Base-by-base conservation (phyloP, 2,797 vertebrate species). In the Melanotaenia nigrans region DNA sequence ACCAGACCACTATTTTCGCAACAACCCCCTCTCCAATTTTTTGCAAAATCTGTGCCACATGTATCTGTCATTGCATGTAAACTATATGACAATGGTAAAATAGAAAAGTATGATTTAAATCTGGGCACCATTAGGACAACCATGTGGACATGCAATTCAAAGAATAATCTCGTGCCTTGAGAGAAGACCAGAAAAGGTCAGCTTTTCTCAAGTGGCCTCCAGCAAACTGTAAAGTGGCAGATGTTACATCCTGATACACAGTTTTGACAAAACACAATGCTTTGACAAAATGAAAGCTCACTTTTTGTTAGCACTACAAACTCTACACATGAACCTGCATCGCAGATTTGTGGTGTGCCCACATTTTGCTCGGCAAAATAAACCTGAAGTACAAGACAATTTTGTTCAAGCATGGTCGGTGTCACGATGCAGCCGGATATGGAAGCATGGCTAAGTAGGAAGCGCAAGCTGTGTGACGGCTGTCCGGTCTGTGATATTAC, bases 291-390 rank as follows among this genome's bases (percentile, higher is more conserved):
- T 61, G 40, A 55, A 55, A 32, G 20, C 53, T 47, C 47, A n/a
- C 13, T 13, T 12, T 73, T 33, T 66, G 54, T 62, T 68, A 25
- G 3, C 5, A 65, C 49, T 77, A n/a, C 65, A 61, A 81, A 73
- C 28, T 57, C 18, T 71, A 58, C 49, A 60, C 33, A 61, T 12
- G 51, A 65, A 58, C 71, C 36, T 64, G 55, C 70, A 49, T 64
- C 35, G 16, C 38, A 57, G 25, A 67, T 69, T 51, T 70, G 22
- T 53, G 49, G n/a, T 47, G 45, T 35, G 40, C 22, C 32, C 55
- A 71, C 28, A 28, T 28, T 28, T 28, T 28, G 49, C 18, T 24
- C 68, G n/a, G 45, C 24, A 61, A 61, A 63, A 54, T 49, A 61
- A 71, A 54, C 25, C 38, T 20, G 1, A 54, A 28, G 55, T 22